Conservation (phyloP, 2,888 invertebrate genomes). For the Horisme vitalbata region DNA sequence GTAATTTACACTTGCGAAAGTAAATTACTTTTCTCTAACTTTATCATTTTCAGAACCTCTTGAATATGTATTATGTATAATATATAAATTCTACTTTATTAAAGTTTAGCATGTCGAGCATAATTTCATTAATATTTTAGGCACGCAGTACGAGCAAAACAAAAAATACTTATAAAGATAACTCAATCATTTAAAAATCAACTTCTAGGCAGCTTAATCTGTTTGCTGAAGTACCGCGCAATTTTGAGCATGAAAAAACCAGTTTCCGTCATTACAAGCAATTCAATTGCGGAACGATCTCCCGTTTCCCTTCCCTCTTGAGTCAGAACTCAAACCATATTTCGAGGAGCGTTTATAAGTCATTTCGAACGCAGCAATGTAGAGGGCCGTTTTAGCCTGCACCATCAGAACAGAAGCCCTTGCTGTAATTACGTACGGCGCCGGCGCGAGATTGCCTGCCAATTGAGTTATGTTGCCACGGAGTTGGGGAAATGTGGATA, state of each 20-base stretch:
- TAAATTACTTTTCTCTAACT: too few relatives aligned
- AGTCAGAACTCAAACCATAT: conserved; percentile 11
- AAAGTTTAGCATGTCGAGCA: too few relatives aligned
- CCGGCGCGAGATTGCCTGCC: conserved; percentile 69
- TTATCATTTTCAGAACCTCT: too few relatives aligned
- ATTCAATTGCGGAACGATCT: conserved; percentile 27
- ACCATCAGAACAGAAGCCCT: conserved; percentile 24
- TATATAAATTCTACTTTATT: too few relatives aligned
- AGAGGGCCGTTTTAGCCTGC: conserved; percentile 20
- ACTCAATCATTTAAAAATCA: too few relatives aligned
- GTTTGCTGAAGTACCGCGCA: background rate
- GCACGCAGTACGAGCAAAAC: too few relatives aligned
- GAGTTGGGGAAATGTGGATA: conserved; percentile 25
- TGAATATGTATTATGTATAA: too few relatives aligned
- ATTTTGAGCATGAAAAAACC: conserved; percentile 5
- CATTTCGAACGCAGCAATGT: conserved; percentile 16
- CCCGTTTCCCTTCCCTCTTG: conserved; percentile 8
- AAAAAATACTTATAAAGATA: too few relatives aligned
- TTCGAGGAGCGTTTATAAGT: conserved; percentile 19
- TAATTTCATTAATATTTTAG: too few relatives aligned
- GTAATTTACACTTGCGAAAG: background rate
- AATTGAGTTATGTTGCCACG: conserved; percentile 63
- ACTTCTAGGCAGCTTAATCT: too few relatives aligned
- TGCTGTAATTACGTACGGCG: conserved; percentile 51
- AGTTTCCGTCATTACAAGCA: conserved; percentile 7